Evolutionary conservation across 2,113 vertebrate genomes (phyloP).

Genomic region (Thunnus thynnus): DNA sequence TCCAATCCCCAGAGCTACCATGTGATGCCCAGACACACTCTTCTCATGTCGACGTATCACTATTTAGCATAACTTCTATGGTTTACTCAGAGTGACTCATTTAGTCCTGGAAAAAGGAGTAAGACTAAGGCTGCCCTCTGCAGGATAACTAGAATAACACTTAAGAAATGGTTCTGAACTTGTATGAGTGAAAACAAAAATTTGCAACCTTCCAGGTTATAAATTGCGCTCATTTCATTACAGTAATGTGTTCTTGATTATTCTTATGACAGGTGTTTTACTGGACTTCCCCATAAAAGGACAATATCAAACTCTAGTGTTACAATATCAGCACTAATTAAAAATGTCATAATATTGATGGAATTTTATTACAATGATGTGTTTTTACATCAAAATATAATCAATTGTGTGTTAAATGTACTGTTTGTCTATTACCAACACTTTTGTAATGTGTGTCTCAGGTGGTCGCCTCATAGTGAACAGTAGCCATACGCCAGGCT

Average conservation of each 20-base stretch:
- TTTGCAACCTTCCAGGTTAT: no score
- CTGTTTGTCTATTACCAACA: background rate
- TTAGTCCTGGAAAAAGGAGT: slow-evolving; percentile 25
- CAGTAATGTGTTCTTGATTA: no score
- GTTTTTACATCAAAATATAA: background rate
- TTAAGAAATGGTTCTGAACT: background rate
- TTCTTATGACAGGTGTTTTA: no score
- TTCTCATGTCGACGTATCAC: slow-evolving; percentile 60
- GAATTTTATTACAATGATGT: background rate
- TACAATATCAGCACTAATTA: no score
- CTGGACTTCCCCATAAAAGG: no score
- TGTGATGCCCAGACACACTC: slow-evolving; percentile 60
- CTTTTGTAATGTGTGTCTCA: slow-evolving; percentile 55
- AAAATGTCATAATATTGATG: no score
- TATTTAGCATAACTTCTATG: slow-evolving; percentile 64
- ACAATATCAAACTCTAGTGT: no score
- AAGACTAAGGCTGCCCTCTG: slow-evolving; percentile 69
- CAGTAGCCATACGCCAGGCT: slow-evolving; percentile 89
- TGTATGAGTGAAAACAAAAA: no score
- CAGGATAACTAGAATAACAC: slow-evolving; percentile 45
- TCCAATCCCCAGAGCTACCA: slow-evolving; percentile 43
- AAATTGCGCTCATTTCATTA: no score
- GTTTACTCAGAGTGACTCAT: slow-evolving; percentile 55
- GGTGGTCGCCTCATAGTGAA: slow-evolving; percentile 87
- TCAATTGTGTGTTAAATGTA: background rate